These are phyloP conservation scores for Scylla paramamosain DNA, from an alignment of 1,140 invertebrate species.

Conservation along the genomic window DNA sequence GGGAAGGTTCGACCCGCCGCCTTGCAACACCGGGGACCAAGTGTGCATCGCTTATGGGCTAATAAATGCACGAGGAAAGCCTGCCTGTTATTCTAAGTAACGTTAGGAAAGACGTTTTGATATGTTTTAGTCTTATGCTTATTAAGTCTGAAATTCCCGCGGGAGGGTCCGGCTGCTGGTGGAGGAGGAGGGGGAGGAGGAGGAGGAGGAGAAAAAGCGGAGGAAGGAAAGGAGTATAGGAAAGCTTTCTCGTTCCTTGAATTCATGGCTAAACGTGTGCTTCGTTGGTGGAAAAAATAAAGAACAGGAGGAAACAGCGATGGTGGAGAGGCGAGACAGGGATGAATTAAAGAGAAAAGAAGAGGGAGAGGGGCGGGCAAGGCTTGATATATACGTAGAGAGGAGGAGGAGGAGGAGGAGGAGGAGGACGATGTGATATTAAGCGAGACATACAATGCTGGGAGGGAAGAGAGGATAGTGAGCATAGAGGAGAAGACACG, in stretches of 20 bases:
- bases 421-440: not conserved
- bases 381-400: too few species aligned
- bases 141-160: not conserved
- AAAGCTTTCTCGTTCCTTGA: too few species aligned
- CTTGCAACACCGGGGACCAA: not conserved
- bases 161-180: not conserved
- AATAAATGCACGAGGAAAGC: conserved; percentile 19
- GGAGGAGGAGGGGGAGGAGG: too few species aligned
- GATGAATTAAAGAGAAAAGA: not conserved
- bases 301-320: too few species aligned
- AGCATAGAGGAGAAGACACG: not conserved
- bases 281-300: too few species aligned
- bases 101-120: conserved; percentile 13
- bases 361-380: not conserved
- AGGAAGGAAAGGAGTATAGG: not conserved
- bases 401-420: not conserved
- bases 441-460: too few species aligned
- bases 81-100: not conserved
- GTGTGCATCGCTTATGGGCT: not conserved
- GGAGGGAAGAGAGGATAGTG: too few species aligned
- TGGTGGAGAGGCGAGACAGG: not conserved
- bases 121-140: not conserved
- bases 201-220: not conserved
- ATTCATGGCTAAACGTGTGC: too few species aligned
- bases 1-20: not conserved